Percentiles rank a stretch among this genome's conserved stretches.
Conservation (phyloP, 2,888 invertebrate species). For the Acronicta leporina region DNA sequence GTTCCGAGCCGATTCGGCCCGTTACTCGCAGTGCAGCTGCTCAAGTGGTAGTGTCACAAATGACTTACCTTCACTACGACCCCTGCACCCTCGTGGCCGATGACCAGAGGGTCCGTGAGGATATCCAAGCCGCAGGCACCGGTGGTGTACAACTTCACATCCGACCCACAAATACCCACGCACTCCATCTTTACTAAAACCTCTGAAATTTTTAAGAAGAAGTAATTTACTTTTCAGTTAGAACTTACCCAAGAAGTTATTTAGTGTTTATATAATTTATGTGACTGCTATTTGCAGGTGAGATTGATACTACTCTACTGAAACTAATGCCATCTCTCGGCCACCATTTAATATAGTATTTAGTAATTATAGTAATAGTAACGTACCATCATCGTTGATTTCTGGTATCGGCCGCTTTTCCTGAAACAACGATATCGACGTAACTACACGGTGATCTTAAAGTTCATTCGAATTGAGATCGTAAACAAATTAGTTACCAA, state of each 20-base stretch:
- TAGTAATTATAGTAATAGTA: background rate
- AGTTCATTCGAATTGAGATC: conserved; percentile 8
- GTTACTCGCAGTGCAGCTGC: too few species aligned
- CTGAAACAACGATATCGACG: conserved; percentile 82
- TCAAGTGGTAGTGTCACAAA: too few species aligned
- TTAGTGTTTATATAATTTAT: too few species aligned
- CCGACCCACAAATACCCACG: conserved; percentile 98
- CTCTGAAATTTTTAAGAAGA: conserved; percentile 86
- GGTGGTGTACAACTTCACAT: conserved; percentile 95
- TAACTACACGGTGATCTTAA: conserved; percentile 1
- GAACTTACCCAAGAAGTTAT: too few species aligned
- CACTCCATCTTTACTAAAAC: conserved; percentile 95
- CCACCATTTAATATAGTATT: too few species aligned
- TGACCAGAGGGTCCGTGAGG: conserved; percentile 94
- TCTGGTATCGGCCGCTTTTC: conserved; percentile 94
- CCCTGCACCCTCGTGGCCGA: conserved; percentile 97
- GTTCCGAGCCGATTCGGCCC: too few species aligned
- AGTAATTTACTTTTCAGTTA: too few species aligned
- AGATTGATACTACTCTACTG: too few species aligned
- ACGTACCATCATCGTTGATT: conserved; percentile 92
- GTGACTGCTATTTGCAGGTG: too few species aligned
- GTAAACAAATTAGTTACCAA: background rate
- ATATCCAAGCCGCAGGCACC: conserved; percentile 96
- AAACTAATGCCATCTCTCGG: too few species aligned
- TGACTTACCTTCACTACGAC: conserved; percentile 92